Base-by-base conservation (phyloP, 2,888 invertebrate species). In the Cremastinae sp. region DNA sequence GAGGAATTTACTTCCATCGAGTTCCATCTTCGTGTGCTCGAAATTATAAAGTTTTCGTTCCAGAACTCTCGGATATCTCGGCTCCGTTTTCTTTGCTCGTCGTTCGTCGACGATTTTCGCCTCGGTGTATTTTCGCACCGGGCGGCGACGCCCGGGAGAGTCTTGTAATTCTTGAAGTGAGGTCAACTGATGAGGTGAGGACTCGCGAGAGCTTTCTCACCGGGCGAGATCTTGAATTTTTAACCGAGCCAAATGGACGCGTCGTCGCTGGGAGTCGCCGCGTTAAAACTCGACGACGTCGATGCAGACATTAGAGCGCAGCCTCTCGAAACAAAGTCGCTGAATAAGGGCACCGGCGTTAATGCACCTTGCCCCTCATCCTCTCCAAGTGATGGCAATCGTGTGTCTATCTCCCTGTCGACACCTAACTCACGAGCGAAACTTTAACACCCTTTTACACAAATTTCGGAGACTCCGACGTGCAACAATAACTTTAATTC, bases 201-300 rank as follows among this genome's bases (percentile, higher is more conserved):
- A 12, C 34, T 28, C 10, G 62, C 28, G 68, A 10, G 41, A 73
- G 12, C 45, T 51, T 20, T 59, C 36, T 45, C 56, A 28, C 58
- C 28, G n/a, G 16, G 53, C 34, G 28, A 14, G 36, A 22, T 47
- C 41, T 41, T 79, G 72, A 79, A 79, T 79, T 77, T 79, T 79
- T 79, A 34, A 77, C 72, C 9, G 41, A 53, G 71, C 64, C 77
- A 74, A 79, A 77, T 74, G 79, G 72, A 74, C 64, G 41, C 53
- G 36, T 69, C 47, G 74, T 71, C 65, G 53, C 45, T n/a, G n/a
- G n/a, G 68, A 34, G 34, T 43, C 43, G 64, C 53, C 38, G 10
- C 49, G 51, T 28, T 73, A 34, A 58, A 72, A 61, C 34, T 53
- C 56, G 10, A 36, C 62, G 14, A 12, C 68, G 54, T 41, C 43